A percentile compares a stretch with the other conserved stretches of the same genome.
Evolutionary conservation across 1,140 invertebrate species (phyloP).

Genomic region (Sipha flava): DNA sequence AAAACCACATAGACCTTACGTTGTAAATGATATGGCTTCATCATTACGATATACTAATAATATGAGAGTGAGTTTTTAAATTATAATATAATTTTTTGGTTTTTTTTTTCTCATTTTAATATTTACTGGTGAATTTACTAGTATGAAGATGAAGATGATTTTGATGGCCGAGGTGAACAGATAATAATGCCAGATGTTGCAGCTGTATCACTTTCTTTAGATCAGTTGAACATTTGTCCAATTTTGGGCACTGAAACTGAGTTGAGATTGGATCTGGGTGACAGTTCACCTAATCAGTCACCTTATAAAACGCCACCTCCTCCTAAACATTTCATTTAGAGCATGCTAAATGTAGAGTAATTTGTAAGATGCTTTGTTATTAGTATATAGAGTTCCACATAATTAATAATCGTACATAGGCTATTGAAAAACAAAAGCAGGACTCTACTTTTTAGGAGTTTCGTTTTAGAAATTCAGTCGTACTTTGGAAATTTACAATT

Average conservation of each 20-base stretch:
- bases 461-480: neutral
- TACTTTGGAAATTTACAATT: neutral
- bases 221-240: constrained; percentile 17
- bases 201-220: constrained; percentile 18
- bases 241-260: constrained; percentile 3
- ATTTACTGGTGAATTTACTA: neutral
- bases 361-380: neutral
- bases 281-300: constrained; percentile 19
- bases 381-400: neutral
- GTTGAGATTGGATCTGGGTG: constrained; percentile 5
- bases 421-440: neutral
- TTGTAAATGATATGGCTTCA: constrained; percentile 8
- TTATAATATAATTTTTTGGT: neutral
- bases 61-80: constrained; percentile 16
- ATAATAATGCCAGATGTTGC: constrained; percentile 22
- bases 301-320: constrained; percentile 27
- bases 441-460: neutral
- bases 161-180: constrained; percentile 13
- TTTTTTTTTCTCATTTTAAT: neutral
- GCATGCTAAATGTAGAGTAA: neutral
- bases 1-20: constrained; percentile 15
- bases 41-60: constrained; percentile 14
- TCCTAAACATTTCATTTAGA: constrained; percentile 29
- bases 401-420: neutral
- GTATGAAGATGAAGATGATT: constrained; percentile 8